phyloP scores from a whole-genome alignment of 2,113 vertebrate genomes.

The Oryctolagus cuniculus region DNA sequence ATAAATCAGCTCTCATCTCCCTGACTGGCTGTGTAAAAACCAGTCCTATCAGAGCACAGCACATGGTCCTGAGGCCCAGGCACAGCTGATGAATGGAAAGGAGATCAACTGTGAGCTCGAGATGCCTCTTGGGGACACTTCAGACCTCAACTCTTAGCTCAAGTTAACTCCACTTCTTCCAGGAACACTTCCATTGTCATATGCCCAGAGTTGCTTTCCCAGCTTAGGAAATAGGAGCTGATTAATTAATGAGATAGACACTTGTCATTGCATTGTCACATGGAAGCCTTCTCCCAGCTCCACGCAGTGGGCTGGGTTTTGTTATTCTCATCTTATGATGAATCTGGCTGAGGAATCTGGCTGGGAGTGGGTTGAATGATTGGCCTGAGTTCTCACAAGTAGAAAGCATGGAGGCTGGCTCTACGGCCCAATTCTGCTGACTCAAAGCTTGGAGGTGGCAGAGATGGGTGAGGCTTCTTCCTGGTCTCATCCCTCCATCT shows the following conservation, averaged over 20 bases:
- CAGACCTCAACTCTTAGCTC: not conserved
- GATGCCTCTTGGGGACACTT: not conserved
- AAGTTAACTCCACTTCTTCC: not conserved
- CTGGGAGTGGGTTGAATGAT: not conserved
- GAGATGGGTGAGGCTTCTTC: not conserved
- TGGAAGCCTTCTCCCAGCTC: not conserved
- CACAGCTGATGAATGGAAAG: no score
- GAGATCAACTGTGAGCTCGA: not conserved
- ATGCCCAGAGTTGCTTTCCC: not conserved
- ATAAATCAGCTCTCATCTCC: not conserved
- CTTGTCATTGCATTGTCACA: not conserved
- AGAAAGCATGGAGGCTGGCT: no score
- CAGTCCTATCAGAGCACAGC: not conserved
- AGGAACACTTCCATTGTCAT: not conserved
- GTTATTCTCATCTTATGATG: not conserved
- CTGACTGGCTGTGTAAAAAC: not conserved
- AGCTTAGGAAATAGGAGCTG: not conserved
- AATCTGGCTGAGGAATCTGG: not conserved
- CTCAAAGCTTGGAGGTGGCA: not conserved
- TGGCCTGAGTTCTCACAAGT: not conserved
- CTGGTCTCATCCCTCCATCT: no score
- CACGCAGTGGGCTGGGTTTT: not conserved
- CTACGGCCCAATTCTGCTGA: not conserved
- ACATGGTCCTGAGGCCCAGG: fast-evolving
- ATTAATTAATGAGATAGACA: not conserved